phyloP scores from a whole-genome alignment of 2,113 vertebrate genomes.

The Hemicordylus capensis region DNA sequence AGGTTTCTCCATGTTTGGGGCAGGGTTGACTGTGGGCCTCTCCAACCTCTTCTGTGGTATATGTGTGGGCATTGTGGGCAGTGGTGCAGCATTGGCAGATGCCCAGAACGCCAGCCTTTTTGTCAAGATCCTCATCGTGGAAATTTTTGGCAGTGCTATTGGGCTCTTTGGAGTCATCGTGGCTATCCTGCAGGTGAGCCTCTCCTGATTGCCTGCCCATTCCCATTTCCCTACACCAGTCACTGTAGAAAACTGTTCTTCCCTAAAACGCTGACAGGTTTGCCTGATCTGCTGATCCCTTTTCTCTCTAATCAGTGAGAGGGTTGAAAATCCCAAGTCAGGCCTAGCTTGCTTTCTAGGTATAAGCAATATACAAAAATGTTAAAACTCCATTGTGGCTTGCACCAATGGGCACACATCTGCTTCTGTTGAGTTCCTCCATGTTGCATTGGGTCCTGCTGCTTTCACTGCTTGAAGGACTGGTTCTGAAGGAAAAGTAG shows the following conservation, averaged over 20 bases:
- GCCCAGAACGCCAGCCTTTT: conserved; percentile 97
- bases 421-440: background rate
- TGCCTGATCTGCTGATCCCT: background rate
- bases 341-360: background rate
- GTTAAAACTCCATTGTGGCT: background rate
- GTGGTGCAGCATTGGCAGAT: conserved; percentile 94
- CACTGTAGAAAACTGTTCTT: background rate
- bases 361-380: background rate
- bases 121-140: conserved; percentile 98
- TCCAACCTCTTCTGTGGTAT: conserved; percentile 99
- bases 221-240: background rate
- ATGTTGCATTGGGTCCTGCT: background rate
- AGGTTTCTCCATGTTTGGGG: conserved; percentile 99
- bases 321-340: background rate
- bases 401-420: background rate
- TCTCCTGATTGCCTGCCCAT: background rate
- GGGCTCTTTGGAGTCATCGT: conserved; percentile 98
- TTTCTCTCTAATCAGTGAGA: background rate
- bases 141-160: conserved; percentile 98
- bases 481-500: background rate
- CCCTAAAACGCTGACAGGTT: background rate
- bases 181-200: conserved; percentile 93
- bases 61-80: conserved; percentile 97
- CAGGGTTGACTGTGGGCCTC: conserved; percentile 95
- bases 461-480: background rate